Percentiles rank a stretch among this genome's conserved stretches.
Conservation (phyloP, 2,113 vertebrate species). For the Paradoxurus hermaphroditus region DNA sequence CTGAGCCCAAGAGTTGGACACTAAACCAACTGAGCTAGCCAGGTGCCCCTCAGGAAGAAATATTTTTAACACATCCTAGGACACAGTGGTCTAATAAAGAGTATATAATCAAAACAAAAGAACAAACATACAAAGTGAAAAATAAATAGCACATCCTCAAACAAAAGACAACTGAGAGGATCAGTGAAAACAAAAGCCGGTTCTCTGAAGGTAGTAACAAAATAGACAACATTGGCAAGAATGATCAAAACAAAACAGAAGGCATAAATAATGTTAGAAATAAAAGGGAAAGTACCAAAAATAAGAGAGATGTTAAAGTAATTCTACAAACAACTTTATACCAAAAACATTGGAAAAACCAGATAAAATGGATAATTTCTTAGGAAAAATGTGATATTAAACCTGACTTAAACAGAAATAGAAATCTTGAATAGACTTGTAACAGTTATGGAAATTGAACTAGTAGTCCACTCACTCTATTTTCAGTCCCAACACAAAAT, state of each 20-base stretch:
- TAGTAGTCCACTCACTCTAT: neutral
- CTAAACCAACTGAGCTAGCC: too few species aligned
- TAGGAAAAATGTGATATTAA: conserved; percentile 13
- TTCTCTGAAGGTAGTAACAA: neutral
- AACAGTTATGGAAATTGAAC: neutral
- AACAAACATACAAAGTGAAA: neutral
- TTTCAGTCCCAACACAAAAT: neutral
- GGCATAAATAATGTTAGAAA: neutral
- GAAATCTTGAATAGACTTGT: neutral
- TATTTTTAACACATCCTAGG: neutral
- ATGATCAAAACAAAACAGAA: neutral
- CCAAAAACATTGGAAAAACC: neutral
- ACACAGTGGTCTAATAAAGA: neutral
- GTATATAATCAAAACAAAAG: neutral
- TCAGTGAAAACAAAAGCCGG: neutral
- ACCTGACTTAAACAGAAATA: neutral
- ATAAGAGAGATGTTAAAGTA: neutral
- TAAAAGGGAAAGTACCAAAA: neutral
- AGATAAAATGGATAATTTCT: neutral
- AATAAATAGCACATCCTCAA: neutral
- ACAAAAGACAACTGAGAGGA: neutral
- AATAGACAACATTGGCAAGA: neutral
- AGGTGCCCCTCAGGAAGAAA: neutral
- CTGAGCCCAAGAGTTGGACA: too few species aligned
- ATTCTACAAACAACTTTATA: neutral